phyloP scores from a whole-genome alignment of 1,140 invertebrate species.

The Drosophila carrolli region DNA sequence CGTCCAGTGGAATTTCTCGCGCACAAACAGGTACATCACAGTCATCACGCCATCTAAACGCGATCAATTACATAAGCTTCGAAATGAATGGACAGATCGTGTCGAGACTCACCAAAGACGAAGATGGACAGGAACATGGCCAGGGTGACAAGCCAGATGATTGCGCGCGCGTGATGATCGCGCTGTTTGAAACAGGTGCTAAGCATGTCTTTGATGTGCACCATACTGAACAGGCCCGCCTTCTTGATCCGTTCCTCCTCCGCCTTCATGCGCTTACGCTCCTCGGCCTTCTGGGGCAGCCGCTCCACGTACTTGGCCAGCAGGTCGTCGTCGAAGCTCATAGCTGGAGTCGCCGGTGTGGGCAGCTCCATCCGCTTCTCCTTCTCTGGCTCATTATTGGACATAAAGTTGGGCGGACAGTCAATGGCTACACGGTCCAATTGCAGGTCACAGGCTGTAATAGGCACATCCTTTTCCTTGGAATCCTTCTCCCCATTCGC shows the following conservation, averaged over 20 bases:
- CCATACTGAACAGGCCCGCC: conserved; percentile 86
- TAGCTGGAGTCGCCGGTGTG: conserved; percentile 61
- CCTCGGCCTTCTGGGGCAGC: conserved; percentile 54
- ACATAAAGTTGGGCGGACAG: conserved; percentile 58
- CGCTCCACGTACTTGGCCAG: conserved; percentile 69
- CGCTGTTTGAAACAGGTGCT: conserved; percentile 87
- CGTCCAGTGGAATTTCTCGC: conserved; percentile 88
- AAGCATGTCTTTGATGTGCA: conserved; percentile 87
- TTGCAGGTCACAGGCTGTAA: conserved; percentile 54
- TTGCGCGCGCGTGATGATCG: conserved; percentile 86
- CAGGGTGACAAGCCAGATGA: conserved; percentile 87
- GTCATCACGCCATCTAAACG: conserved; percentile 78
- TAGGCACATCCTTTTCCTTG: conserved; percentile 34
- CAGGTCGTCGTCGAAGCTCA: conserved; percentile 69
- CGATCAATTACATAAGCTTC: neutral
- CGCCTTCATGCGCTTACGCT: conserved; percentile 7
- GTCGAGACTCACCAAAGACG: conserved; percentile 78
- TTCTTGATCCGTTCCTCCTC: conserved; percentile 47
- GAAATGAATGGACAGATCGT: conserved; percentile 30
- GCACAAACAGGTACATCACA: conserved; percentile 88
- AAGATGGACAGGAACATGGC: conserved; percentile 87
- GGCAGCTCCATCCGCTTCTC: conserved; percentile 32
- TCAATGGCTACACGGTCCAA: conserved; percentile 58
- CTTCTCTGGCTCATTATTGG: conserved; percentile 8
- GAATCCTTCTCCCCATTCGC: conserved; percentile 29